phyloP scores from a whole-genome alignment of 2,888 invertebrate species.

The Thysanoteuthis rhombus region DNA sequence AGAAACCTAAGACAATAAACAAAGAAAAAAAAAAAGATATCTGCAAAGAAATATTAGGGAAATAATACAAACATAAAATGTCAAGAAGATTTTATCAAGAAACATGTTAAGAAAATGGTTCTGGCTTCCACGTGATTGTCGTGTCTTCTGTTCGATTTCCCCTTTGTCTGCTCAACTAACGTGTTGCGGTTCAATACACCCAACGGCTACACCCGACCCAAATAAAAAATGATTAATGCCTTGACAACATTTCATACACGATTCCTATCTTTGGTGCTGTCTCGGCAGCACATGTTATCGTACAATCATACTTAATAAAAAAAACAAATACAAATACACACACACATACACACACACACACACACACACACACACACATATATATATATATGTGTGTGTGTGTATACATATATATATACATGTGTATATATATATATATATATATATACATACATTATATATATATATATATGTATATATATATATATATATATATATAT shows the following conservation, averaged over 20 bases:
- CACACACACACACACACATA: too few relatives aligned
- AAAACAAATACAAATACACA: too few relatives aligned
- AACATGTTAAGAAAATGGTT: background rate
- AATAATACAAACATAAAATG: background rate
- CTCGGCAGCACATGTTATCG: background rate
- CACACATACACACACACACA: too few relatives aligned
- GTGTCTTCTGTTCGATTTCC: background rate
- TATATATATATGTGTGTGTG: too few relatives aligned
- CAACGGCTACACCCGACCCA: background rate
- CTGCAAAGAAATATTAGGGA: background rate
- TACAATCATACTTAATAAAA: background rate
- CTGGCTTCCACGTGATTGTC: background rate
- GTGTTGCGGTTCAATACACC: background rate
- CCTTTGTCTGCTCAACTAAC: background rate
- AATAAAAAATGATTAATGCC: background rate
- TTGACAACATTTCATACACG: background rate
- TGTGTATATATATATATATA: too few relatives aligned
- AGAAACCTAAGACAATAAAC: background rate
- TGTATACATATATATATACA: too few relatives aligned
- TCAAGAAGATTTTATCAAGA: background rate
- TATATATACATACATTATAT: too few relatives aligned
- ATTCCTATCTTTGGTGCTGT: background rate
- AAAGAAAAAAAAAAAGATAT: background rate
- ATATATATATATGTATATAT: too few relatives aligned
- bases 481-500: too few relatives aligned